Percentiles rank a stretch among this genome's conserved stretches.
phyloP scores from a whole-genome alignment of 2,797 vertebrate species.

The Otolemur crassicaudatus region DNA sequence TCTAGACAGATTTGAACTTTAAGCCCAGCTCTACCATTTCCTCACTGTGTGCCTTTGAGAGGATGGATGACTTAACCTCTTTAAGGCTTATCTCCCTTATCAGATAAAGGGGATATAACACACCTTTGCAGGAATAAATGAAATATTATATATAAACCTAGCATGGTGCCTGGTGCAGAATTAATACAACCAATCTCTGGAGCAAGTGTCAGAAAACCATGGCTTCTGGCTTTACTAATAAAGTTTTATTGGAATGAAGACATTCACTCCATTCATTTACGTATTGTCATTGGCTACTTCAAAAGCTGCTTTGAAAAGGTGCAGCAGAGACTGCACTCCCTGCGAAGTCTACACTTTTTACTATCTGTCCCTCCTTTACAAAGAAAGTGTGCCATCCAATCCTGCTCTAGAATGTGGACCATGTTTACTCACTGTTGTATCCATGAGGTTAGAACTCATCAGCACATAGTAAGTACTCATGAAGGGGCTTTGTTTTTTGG shows the following conservation, averaged over 20 bases:
- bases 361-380: background rate
- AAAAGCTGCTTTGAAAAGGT: background rate
- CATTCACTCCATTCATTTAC: background rate
- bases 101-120: background rate
- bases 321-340: background rate
- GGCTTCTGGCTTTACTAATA: background rate
- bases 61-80: background rate
- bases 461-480: too few species aligned
- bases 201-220: background rate
- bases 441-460: background rate
- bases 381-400: background rate
- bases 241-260: background rate
- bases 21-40: background rate
- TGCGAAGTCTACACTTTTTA: background rate
- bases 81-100: background rate
- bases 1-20: background rate
- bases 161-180: background rate
- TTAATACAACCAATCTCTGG: background rate
- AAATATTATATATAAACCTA: background rate
- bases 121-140: background rate
- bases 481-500: background rate
- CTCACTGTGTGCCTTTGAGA: background rate
- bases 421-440: rapidly evolving
- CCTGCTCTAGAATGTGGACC: background rate
- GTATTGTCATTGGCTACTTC: background rate